These are phyloP conservation scores for Chymomyza fuscimana DNA, from an alignment of 2,888 invertebrate genomes.

Conservation along the genomic window DNA sequence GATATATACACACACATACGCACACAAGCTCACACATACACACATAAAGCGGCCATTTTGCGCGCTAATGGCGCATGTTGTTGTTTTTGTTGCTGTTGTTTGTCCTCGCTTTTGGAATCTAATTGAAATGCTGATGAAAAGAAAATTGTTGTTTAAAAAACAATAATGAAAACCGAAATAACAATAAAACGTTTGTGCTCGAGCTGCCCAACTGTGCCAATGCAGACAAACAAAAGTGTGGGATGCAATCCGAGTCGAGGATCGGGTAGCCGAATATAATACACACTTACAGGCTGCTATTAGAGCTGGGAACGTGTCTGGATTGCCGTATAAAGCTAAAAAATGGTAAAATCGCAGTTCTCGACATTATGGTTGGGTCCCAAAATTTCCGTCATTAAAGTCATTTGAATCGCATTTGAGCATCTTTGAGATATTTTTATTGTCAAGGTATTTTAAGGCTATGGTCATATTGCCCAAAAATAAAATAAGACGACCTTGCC, in stretches of 20 bases:
- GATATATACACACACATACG: background rate
- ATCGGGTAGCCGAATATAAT: background rate
- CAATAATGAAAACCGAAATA: constrained; percentile 70
- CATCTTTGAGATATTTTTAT: too few species aligned
- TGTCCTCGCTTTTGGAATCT: constrained; percentile 47
- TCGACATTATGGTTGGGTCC: too few species aligned
- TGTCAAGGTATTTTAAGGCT: too few species aligned
- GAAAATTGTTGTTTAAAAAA: constrained; percentile 65
- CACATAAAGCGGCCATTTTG: constrained; percentile 8
- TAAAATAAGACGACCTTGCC: too few species aligned
- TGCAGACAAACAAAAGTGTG: background rate
- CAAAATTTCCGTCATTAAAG: too few species aligned
- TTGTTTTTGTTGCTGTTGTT: constrained; percentile 33
- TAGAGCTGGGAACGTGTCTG: too few species aligned
- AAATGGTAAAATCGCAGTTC: too few species aligned
- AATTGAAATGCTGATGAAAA: constrained; percentile 72
- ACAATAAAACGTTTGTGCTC: constrained; percentile 59
- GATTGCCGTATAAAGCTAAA: too few species aligned
- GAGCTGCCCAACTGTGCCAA: background rate
- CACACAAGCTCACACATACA: background rate
- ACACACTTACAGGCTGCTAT: background rate
- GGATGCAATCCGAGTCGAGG: background rate
- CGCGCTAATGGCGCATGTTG: constrained; percentile 17
- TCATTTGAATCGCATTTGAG: too few species aligned
- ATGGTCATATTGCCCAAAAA: too few species aligned